A percentile compares a stretch with the other conserved stretches of the same genome.
Conservation (phyloP, 2,888 invertebrate genomes). For the Vanessa cardui region DNA sequence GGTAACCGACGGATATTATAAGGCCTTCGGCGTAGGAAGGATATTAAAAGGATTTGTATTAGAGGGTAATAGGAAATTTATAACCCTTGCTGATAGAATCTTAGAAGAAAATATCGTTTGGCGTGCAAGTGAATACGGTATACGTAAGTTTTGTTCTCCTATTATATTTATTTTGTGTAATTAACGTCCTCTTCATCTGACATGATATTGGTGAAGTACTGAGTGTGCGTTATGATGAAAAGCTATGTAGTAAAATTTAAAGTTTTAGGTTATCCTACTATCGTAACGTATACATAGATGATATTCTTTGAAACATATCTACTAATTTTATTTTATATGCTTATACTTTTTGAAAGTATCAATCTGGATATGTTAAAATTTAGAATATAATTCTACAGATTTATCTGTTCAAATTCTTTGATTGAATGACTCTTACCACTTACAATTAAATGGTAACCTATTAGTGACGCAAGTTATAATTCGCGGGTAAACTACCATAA, state of each 20-base stretch:
- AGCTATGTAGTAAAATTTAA: too few relatives aligned
- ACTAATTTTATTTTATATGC: too few relatives aligned
- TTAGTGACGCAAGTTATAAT: conserved; percentile 50
- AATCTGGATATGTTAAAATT: too few relatives aligned
- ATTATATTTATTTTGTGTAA: not conserved
- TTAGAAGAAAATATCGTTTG: conserved; percentile 22
- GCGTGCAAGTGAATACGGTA: not conserved
- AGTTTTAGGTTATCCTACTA: too few relatives aligned
- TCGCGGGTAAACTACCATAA: conserved; percentile 51
- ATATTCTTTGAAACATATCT: too few relatives aligned
- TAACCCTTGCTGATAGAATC: conserved; percentile 21
- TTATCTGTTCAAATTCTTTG: too few relatives aligned
- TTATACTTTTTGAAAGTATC: too few relatives aligned
- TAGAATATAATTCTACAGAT: too few relatives aligned
- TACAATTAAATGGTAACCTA: conserved; percentile 19
- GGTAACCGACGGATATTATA: conserved; percentile 51
- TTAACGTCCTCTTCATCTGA: too few relatives aligned
- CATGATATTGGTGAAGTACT: too few relatives aligned
- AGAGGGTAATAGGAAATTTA: conserved; percentile 42
- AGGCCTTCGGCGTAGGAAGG: conserved; percentile 57
- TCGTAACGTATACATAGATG: too few relatives aligned
- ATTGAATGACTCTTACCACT: conserved; percentile 3
- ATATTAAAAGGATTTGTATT: conserved; percentile 54
- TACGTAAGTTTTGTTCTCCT: not conserved
- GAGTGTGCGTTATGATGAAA: too few relatives aligned